Conservation (phyloP, 2,888 invertebrate species). For the Marasmarcha lunaedactyla region DNA sequence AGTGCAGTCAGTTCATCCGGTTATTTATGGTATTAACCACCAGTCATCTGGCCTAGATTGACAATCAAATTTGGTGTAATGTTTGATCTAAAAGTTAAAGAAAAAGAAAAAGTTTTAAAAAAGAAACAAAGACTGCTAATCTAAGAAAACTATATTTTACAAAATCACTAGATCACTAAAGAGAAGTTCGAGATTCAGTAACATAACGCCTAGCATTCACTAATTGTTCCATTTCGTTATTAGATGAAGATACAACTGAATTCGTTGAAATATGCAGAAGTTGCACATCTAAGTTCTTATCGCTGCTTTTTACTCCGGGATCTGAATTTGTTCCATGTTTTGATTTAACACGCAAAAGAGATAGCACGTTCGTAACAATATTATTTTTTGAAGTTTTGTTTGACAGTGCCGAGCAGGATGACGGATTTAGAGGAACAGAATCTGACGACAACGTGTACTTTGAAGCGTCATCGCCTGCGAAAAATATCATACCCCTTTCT, state of each 20-base stretch:
- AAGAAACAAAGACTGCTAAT: too few relatives aligned
- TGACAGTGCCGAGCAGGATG: constrained; percentile 22
- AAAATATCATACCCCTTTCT: constrained; percentile 33
- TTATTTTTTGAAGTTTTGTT: constrained; percentile 48
- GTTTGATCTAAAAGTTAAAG: too few relatives aligned
- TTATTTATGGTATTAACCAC: too few relatives aligned
- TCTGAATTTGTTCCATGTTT: constrained; percentile 36
- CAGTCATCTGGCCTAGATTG: too few relatives aligned
- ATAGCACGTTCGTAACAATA: constrained; percentile 32
- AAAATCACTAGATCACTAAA: constrained; percentile 23
- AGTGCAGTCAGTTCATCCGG: too few relatives aligned
- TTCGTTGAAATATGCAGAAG: constrained; percentile 42
- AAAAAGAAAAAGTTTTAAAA: too few relatives aligned
- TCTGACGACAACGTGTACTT: constrained; percentile 32
- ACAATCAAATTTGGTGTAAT: too few relatives aligned
- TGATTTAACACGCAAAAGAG: constrained; percentile 28
- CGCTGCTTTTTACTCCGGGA: constrained; percentile 26
- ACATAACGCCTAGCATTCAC: constrained; percentile 19
- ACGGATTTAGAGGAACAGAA: constrained; percentile 21
- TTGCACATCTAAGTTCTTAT: constrained; percentile 30
- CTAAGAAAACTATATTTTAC: constrained; percentile 15
- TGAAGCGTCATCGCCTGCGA: constrained; percentile 33
- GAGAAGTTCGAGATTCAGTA: constrained; percentile 38
- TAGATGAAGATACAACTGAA: constrained; percentile 35
- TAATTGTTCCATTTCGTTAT: constrained; percentile 27